Evolutionary conservation across 2,113 vertebrate genomes (phyloP).

Genomic region (Climacteris rufus): DNA sequence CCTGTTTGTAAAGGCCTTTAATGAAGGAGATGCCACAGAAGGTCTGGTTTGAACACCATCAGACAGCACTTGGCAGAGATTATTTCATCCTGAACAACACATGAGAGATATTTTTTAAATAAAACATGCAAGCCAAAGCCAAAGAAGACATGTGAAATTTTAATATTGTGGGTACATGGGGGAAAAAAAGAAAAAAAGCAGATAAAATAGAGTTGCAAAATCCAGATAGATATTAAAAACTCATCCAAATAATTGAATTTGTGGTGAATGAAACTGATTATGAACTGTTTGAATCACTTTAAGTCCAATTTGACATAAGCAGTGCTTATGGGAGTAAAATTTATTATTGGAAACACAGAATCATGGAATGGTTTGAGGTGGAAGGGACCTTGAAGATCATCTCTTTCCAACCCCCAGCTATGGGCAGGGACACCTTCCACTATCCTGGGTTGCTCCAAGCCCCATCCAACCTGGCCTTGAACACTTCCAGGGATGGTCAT

Average conservation of each 20-base stretch:
- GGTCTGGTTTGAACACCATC: neutral
- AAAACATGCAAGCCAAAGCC: neutral
- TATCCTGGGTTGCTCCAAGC: neutral
- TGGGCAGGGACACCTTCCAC: neutral
- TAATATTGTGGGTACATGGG: neutral
- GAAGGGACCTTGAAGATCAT: neutral
- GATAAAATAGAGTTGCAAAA: neutral
- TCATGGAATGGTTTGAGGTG: neutral
- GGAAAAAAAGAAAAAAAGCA: fast-evolving
- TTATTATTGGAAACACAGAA: neutral
- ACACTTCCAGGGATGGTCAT: neutral
- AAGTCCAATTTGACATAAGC: neutral
- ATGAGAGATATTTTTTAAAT: neutral
- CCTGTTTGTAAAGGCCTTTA: neutral
- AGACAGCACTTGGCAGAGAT: neutral
- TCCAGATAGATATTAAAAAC: neutral
- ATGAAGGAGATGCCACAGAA: conserved; percentile 5
- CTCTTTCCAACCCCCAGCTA: neutral
- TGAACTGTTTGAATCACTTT: neutral
- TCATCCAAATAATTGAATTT: neutral
- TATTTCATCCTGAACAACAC: neutral
- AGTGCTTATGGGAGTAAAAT: neutral
- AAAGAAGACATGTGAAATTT: neutral
- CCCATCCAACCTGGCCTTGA: neutral
- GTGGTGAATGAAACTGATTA: neutral